A percentile compares a stretch with the other conserved stretches of the same genome.
Conservation (phyloP, 2,113 vertebrate genomes). For the Mus pahari region DNA sequence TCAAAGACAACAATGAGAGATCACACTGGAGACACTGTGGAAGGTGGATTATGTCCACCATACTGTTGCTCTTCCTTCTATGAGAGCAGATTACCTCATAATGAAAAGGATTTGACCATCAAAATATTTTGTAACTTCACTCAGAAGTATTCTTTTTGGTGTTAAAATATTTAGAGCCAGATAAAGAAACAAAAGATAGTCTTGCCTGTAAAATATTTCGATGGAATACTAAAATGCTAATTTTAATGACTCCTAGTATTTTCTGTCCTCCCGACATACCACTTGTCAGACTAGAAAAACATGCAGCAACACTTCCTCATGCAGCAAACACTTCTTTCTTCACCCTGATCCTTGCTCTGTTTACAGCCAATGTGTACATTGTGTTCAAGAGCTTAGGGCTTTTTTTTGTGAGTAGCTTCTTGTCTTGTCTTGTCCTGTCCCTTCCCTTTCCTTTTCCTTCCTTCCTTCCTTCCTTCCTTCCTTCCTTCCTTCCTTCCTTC, state of each 20-base stretch:
- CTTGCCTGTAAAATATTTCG: neutral
- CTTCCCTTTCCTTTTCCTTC: accelerated
- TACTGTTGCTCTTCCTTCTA: neutral
- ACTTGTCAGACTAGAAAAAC: neutral
- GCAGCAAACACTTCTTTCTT: neutral
- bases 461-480: accelerated
- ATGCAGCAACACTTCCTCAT: neutral
- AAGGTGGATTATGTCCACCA: neutral
- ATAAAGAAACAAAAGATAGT: neutral
- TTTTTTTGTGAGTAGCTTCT: neutral
- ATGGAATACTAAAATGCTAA: neutral
- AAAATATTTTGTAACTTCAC: neutral
- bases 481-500: accelerated
- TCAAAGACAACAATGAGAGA: neutral
- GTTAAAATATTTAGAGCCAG: conserved; percentile 28
- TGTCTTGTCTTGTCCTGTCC: neutral
- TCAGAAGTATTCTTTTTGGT: neutral
- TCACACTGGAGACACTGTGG: neutral
- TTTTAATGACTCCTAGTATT: neutral
- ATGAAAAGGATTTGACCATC: neutral
- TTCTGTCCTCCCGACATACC: neutral
- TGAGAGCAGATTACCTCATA: neutral
- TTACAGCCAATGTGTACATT: neutral
- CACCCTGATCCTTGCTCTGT: neutral
- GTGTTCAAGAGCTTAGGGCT: neutral